Base-by-base conservation (phyloP, 2,797 vertebrate species). In the Melanotaenia pygmaea region DNA sequence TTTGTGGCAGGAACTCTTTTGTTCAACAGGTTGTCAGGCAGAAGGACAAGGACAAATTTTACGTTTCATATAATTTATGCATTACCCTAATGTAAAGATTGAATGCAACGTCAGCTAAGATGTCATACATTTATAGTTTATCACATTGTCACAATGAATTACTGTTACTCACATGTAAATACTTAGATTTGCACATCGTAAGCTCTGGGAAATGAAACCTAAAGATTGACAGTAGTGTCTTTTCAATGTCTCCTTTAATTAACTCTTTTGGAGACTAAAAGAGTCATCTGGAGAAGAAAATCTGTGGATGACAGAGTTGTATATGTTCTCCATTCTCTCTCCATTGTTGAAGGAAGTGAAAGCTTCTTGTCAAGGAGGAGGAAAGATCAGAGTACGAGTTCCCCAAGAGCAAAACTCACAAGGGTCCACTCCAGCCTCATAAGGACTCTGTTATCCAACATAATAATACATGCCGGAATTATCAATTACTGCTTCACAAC, bases 341-440 rank as follows among this genome's bases (percentile, higher is more conserved):
- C 85, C 84, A 72, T 88, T 82, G 88, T 82, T 79, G 86, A 86
- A 87, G 70, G 88, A 85, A 92, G 89, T 80, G 90, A 92, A 88
- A 86, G 85, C 86, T 91, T 75, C 91, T 92, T 92, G 92, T 93
- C 91, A 94, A 83, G 57, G 73, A 92, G 85, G 81, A 79, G 79
- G 74, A 84, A 74, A 92, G 92, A 94, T 95, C 91, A 94, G 85
- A 87, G 71, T 53, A 75, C 11, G 34, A 80, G 86, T 80, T 92
- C 88, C 88, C 81, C 45, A 64, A 84, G 86, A 91, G 77, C 18
- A 35, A 81, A 89, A 88, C 82, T 90, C 88, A 84, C 90, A 79
- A 81, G 89, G 89, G 90, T 88, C 89, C 89, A 79, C 86, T 86
- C 84, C 79, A 82, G 76, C 83, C 87, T 92, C 88, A 81, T 65